These are phyloP conservation scores for Nephrotoma appendiculata DNA, from an alignment of 2,888 invertebrate species.

Conservation along the genomic window DNA sequence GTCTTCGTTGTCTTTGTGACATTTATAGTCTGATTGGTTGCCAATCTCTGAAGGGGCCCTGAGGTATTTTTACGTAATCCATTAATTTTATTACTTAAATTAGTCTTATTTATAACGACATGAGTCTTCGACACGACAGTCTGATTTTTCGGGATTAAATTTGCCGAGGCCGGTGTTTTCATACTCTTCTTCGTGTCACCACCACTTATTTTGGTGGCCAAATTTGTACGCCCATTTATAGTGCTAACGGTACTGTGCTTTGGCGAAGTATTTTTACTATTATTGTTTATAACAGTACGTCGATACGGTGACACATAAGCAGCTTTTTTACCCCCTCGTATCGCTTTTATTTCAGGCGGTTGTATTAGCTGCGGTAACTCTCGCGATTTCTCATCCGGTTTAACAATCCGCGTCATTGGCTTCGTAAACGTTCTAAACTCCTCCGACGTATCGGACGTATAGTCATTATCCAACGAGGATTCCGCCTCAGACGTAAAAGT, in stretches of 20 bases:
- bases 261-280: slow-evolving; percentile 28
- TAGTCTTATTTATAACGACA: slow-evolving; percentile 12
- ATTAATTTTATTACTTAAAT: slow-evolving; percentile 11
- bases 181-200: slow-evolving; percentile 24
- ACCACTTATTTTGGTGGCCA: slow-evolving; percentile 19
- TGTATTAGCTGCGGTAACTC: background rate
- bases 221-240: background rate
- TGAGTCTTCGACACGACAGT: slow-evolving; percentile 12
- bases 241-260: slow-evolving; percentile 5
- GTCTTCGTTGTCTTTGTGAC: background rate
- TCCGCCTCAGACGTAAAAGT: slow-evolving; percentile 37
- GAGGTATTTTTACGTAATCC: slow-evolving; percentile 6
- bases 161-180: slow-evolving; percentile 7
- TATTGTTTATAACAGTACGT: slow-evolving; percentile 24
- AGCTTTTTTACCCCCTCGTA: slow-evolving; percentile 40
- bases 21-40: slow-evolving; percentile 7
- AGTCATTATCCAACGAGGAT: slow-evolving; percentile 25
- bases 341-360: slow-evolving; percentile 17
- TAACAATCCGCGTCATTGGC: slow-evolving; percentile 44
- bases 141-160: slow-evolving; percentile 12
- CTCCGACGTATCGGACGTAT: slow-evolving; percentile 27
- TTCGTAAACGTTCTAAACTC: slow-evolving; percentile 14
- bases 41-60: slow-evolving; percentile 9
- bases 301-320: slow-evolving; percentile 48
- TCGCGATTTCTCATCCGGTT: slow-evolving; percentile 31